Evolutionary conservation across 2,113 vertebrate genomes (phyloP).

Genomic region (Jaculus jaculus): DNA sequence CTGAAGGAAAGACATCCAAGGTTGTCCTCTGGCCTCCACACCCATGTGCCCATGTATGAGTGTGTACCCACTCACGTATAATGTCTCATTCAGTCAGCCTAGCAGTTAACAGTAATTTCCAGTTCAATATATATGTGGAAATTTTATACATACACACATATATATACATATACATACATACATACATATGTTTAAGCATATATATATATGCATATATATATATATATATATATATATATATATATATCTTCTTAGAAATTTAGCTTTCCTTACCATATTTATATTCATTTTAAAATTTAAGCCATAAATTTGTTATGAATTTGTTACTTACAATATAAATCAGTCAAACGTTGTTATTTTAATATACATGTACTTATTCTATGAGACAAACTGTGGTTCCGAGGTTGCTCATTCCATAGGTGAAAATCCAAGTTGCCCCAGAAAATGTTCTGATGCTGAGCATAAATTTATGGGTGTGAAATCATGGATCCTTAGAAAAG

Average conservation of each 20-base stretch:
- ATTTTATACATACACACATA: not conserved
- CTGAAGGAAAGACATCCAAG: too few species aligned
- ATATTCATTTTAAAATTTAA: slow-evolving; percentile 8
- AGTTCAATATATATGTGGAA: slow-evolving; percentile 9
- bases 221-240: not conserved
- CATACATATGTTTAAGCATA: too few species aligned
- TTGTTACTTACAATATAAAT: slow-evolving; percentile 3
- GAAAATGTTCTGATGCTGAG: not conserved
- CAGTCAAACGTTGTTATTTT: not conserved
- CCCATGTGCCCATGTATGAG: too few species aligned
- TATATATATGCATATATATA: not conserved
- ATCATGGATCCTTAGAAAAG: not conserved
- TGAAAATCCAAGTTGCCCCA: not conserved
- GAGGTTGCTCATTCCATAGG: not conserved
- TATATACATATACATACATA: not conserved
- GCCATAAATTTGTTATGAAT: not conserved
- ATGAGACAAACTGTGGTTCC: not conserved
- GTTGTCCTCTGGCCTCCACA: too few species aligned
- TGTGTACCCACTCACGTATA: too few species aligned
- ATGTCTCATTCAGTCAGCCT: not conserved
- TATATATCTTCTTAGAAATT: not conserved
- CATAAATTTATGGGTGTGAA: not conserved
- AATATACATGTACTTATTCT: not conserved
- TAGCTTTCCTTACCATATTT: not conserved
- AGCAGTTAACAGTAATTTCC: not conserved